phyloP scores from a whole-genome alignment of 1,140 invertebrate species.

The Conopomorpha cramerella region DNA sequence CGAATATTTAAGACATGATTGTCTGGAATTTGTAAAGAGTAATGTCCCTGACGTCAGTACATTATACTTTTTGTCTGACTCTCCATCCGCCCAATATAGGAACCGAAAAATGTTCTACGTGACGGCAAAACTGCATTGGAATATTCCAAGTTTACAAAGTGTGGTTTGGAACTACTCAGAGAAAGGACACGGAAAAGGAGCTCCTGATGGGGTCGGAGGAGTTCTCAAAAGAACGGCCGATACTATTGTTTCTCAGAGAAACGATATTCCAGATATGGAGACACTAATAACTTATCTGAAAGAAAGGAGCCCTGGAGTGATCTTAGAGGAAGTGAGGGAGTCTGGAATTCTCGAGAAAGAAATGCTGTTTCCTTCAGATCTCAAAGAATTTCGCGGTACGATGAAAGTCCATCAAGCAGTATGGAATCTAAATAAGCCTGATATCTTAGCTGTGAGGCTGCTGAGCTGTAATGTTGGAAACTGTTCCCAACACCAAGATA shows the following conservation, averaged over 20 bases:
- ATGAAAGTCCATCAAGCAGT: neutral
- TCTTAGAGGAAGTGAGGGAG: neutral
- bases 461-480: too few species aligned
- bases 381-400: slow-evolving; percentile 1
- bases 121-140: neutral
- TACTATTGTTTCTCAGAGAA: neutral
- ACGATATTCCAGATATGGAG: neutral
- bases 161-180: slow-evolving; percentile 2
- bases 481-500: too few species aligned
- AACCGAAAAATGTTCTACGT: slow-evolving; percentile 2
- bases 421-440: neutral
- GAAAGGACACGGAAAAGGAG: slow-evolving; percentile 1
- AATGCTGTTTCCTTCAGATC: neutral
- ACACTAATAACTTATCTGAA: neutral
- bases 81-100: slow-evolving; percentile 2
- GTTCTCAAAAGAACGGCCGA: neutral
- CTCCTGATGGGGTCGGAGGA: slow-evolving; percentile 1
- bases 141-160: neutral
- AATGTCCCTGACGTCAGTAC: neutral
- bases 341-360: slow-evolving; percentile 1
- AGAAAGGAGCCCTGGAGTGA: neutral
- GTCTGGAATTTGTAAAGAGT: neutral
- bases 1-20: neutral
- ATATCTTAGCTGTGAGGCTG: neutral
- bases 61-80: neutral